Evolutionary conservation across 2,888 invertebrate species (phyloP), one percentile per base, ranked within the genome.

Genomic region (Pecten maximus): DNA sequence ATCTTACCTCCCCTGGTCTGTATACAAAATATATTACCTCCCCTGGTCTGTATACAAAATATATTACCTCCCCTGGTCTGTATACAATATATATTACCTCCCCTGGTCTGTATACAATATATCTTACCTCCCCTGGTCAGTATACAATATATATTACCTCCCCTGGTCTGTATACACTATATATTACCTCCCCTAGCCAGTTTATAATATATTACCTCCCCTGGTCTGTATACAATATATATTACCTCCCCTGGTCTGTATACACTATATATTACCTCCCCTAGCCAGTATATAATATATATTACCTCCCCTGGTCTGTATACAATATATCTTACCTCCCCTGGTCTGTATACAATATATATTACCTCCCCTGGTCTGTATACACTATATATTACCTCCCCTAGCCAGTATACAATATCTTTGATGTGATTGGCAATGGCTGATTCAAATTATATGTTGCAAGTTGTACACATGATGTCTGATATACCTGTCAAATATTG

Each of bases 391-490:
- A 35, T 35, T 74, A 28, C 74, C 74, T 35, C 74, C 74, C 4
- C 28, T 74, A 35, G 74, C 35, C 4, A 74, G 74, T 74, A 12
- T 74, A 74, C 35, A 28, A 48, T 48, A 15, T 8, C 1, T 48
- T 48, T 48, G 48, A 16, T 48, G 19, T 48, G 2, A 48, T 48
- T 48, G 35, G n/a, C 88, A 88, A 48, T 88, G 8, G 15, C 19
- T 48, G 10, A 40, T 88, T 88, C 40, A 40, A 88, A 28, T 40
- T 48, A n/a, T 40, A 48, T 88, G 44, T n/a, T n/a, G n/a, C n/a
- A n/a, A n/a, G n/a, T n/a, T n/a, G n/a, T n/a, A n/a, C n/a, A n/a
- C n/a, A n/a, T n/a, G n/a, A n/a, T n/a, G n/a, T n/a, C n/a, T n/a
- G n/a, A n/a, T n/a, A n/a, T n/a, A n/a, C n/a, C n/a, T n/a, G n/a